Percentiles rank a stretch among this genome's conserved stretches.
phyloP scores from a whole-genome alignment of 2,797 vertebrate genomes.

The Hyperoplus immaculatus region DNA sequence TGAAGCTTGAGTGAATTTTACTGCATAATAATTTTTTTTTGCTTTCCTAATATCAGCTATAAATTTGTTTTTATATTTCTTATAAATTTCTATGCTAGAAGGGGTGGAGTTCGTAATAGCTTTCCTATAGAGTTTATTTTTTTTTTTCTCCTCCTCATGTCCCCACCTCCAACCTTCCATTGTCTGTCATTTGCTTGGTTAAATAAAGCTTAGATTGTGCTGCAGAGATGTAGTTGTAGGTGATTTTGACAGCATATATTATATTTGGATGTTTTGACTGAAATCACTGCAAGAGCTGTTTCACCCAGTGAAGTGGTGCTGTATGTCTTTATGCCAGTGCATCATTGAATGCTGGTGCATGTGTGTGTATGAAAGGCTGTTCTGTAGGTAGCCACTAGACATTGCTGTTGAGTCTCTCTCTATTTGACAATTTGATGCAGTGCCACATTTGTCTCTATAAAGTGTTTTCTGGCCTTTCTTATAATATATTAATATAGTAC shows the following conservation, averaged over 20 bases:
- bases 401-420: slow-evolving; percentile 76
- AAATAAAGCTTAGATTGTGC: slow-evolving; percentile 9
- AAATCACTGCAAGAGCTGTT: background rate
- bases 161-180: background rate
- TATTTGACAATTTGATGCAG: slow-evolving; percentile 33
- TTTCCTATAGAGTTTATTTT: no score
- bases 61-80: no score
- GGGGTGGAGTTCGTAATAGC: no score
- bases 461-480: background rate
- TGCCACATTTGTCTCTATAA: background rate
- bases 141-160: background rate
- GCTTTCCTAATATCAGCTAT: no score
- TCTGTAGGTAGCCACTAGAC: slow-evolving; percentile 79
- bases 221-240: background rate
- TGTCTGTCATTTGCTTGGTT: slow-evolving; percentile 1
- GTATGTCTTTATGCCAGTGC: background rate
- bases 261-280: background rate
- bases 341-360: background rate
- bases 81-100: no score
- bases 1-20: no score
- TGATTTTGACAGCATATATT: slow-evolving; percentile 4
- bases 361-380: slow-evolving; percentile 45
- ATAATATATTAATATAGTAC: no score
- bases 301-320: background rate
- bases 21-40: no score